phyloP scores from a whole-genome alignment of 2,888 invertebrate genomes.

The Tachina fera region DNA sequence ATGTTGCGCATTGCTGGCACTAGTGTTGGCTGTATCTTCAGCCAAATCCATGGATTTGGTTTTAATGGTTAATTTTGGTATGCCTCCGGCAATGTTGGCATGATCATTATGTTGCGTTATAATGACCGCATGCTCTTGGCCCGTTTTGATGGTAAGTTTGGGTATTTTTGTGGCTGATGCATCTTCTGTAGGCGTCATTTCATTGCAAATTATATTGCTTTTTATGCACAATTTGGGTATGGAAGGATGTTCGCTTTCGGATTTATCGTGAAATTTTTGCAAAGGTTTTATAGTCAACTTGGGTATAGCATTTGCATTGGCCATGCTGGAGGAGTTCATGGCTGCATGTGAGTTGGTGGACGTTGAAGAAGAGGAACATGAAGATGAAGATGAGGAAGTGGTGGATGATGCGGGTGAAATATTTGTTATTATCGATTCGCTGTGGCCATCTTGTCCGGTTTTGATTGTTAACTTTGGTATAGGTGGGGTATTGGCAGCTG shows the following conservation, averaged over 20 bases:
- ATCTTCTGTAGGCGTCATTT: constrained; percentile 57
- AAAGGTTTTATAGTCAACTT: constrained; percentile 71
- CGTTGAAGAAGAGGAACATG: constrained; percentile 69
- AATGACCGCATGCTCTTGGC: constrained; percentile 83
- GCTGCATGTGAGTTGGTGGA: constrained; percentile 80
- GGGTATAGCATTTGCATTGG: constrained; percentile 54
- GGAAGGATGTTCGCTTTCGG: constrained; percentile 48
- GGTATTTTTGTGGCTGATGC: constrained; percentile 76
- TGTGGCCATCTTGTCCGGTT: constrained; percentile 81
- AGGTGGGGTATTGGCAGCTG: constrained; percentile 77
- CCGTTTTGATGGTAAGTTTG: constrained; percentile 83
- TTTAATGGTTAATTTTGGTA: constrained; percentile 82
- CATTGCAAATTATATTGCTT: constrained; percentile 72
- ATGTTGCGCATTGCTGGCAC: constrained; percentile 43
- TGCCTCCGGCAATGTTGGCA: constrained; percentile 61
- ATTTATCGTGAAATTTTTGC: constrained; percentile 53
- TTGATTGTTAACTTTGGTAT: constrained; percentile 86
- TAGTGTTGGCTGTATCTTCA: constrained; percentile 71
- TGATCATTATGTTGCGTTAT: constrained; percentile 79
- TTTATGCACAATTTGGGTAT: constrained; percentile 82
- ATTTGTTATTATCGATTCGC: constrained; percentile 80
- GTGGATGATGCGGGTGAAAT: constrained; percentile 78
- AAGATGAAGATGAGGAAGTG: constrained; percentile 70
- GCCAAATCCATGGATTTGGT: constrained; percentile 79
- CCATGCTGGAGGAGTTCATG: constrained; percentile 45